A percentile compares a stretch with the other conserved stretches of the same genome.
These are phyloP conservation scores for Plebejus anna DNA, from an alignment of 2,888 invertebrate genomes.

Conservation along the genomic window DNA sequence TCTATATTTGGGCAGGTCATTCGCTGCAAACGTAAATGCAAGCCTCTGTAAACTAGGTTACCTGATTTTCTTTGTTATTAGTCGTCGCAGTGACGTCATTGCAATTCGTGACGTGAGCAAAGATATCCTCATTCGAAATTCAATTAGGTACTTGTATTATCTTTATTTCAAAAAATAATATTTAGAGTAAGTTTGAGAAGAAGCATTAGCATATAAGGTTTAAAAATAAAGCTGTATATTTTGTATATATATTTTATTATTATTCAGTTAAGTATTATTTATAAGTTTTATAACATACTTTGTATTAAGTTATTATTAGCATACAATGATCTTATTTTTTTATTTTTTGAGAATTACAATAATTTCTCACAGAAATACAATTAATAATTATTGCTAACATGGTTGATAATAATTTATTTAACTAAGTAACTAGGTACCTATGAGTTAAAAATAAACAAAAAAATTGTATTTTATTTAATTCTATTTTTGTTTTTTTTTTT, in stretches of 20 bases:
- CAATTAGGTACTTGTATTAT: constrained; percentile 14
- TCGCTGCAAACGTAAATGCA: constrained; percentile 64
- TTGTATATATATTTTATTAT: too few relatives aligned
- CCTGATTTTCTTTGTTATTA: constrained; percentile 74
- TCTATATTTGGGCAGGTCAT: constrained; percentile 78
- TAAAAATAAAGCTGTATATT: too few relatives aligned
- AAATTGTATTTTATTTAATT: too few relatives aligned
- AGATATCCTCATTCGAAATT: constrained; percentile 33
- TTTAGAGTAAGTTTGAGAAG: neutral
- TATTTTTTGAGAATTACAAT: neutral
- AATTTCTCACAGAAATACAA: neutral
- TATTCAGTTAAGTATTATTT: too few relatives aligned
- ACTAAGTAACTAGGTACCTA: neutral
- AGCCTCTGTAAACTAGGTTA: constrained; percentile 73
- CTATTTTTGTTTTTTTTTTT: neutral
- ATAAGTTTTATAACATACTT: neutral
- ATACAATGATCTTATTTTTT: neutral
- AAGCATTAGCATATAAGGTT: too few relatives aligned
- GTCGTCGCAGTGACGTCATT: constrained; percentile 64
- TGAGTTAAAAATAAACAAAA: too few relatives aligned
- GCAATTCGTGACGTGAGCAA: constrained; percentile 60
- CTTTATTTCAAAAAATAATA: neutral
- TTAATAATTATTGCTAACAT: neutral
- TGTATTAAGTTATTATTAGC: neutral
- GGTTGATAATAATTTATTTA: neutral